These are phyloP conservation scores for Coleophora flavipennella DNA, from an alignment of 2,888 invertebrate genomes.

Conservation along the genomic window DNA sequence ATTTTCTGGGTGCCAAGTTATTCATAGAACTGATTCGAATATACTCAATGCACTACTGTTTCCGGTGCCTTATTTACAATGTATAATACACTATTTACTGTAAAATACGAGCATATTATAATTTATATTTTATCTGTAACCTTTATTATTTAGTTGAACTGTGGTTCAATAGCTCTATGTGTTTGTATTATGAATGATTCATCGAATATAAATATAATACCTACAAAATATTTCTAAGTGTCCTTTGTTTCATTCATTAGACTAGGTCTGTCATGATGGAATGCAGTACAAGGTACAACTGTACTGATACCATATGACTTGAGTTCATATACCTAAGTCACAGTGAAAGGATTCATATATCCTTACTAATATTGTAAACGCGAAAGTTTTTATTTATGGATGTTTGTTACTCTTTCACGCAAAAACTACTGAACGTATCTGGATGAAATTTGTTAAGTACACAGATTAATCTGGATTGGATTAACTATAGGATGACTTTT, in stretches of 20 bases:
- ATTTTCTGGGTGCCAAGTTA: constrained; percentile 8
- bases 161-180: constrained; percentile 3
- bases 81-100: constrained; percentile 44
- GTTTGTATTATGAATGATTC: constrained; percentile 19
- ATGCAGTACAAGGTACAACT: no score
- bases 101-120: constrained; percentile 46
- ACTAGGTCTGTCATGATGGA: no score
- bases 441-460: no score
- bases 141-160: constrained; percentile 3
- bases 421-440: no score
- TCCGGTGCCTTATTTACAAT: constrained; percentile 48
- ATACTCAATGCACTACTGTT: constrained; percentile 38
- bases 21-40: constrained; percentile 13
- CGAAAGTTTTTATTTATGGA: no score
- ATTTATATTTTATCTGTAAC: constrained; percentile 44
- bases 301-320: no score
- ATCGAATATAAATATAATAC: constrained; percentile 47
- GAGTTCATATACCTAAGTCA: no score
- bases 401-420: no score
- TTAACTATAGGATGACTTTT: no score
- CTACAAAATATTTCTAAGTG: constrained; percentile 21
- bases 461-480: no score
- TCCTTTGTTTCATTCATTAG: constrained; percentile 13
- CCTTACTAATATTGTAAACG: no score
- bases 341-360: no score